Evolutionary conservation across 1,140 invertebrate genomes (phyloP), one percentile per base, ranked within the genome.

Genomic region (Drosophila punjabiensis): DNA sequence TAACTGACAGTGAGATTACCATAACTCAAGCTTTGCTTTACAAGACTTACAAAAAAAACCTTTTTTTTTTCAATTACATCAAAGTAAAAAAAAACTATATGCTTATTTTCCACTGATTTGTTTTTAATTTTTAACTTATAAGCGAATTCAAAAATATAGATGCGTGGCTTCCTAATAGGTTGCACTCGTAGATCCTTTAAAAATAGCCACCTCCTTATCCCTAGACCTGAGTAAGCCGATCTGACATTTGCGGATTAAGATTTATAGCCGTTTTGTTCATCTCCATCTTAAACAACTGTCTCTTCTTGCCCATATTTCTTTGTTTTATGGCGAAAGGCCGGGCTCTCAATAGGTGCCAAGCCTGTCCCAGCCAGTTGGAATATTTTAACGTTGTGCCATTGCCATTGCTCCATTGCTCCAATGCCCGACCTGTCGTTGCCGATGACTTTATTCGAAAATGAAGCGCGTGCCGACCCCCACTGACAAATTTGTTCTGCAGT

Each of bases 391-490:
- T 50, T 69, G 50, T 52, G 39, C 58, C 39, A 50, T 60, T 58
- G 43, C 75, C 18, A 66, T 41, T 59, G 45, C 61, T 65, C 56
- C 67, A 65, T 73, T 79, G 69, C 52, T 71, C 65, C 60, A 56
- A 56, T 56, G 55, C 63, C 65, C 71, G 79, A 90, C 74, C 79
- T 91, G 79, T 86, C 87, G 79, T 67, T 76, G 76, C 67, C 76
- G 79, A 90, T 90, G 81, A 90, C 82, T 90, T 90, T 85, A 90
- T 90, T 77, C 82, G 73, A 82, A 91, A 78, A 64, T 76, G 84
- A 63, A 92, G 84, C 91, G 87, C 91, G 91, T 92, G 91, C 91
- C 91, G 91, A 92, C 91, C 91, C 91, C 91, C 88, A 92, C 91
- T 92, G 91, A 91, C 82, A 92, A 81, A 89, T 92, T 92, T 92